These are phyloP conservation scores for Tamandua tetradactyla DNA, from an alignment of 2,797 vertebrate species.

Conservation along the genomic window DNA sequence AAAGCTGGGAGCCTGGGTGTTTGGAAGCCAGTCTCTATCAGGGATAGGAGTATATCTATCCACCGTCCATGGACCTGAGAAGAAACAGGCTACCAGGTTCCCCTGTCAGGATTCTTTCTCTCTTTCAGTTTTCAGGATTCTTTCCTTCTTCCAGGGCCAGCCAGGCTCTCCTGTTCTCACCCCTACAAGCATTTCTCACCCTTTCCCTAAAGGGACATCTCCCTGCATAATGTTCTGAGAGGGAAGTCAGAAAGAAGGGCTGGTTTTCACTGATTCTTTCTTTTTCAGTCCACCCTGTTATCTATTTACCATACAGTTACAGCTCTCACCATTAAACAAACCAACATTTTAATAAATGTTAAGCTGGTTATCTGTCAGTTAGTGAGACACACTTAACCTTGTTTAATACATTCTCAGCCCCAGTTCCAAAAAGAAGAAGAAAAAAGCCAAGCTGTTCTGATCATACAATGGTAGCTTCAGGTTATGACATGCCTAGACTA, in stretches of 20 bases:
- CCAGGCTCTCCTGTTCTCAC: background rate
- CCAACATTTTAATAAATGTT: background rate
- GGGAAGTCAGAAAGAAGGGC: background rate
- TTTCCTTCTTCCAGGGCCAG: no score
- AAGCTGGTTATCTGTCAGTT: background rate
- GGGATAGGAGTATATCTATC: background rate
- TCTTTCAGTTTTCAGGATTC: background rate
- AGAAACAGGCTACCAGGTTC: background rate
- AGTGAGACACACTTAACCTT: background rate
- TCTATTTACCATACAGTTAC: background rate
- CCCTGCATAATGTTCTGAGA: background rate
- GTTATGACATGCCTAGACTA: background rate
- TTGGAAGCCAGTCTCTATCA: background rate
- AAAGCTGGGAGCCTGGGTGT: background rate
- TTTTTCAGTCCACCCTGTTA: background rate
- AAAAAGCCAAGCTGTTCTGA: no score
- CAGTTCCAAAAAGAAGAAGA: no score
- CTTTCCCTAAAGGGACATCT: background rate
- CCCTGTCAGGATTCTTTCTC: background rate
- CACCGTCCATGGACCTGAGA: rapidly evolving
- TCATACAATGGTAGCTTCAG: background rate
- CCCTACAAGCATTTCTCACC: background rate
- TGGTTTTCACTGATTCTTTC: background rate
- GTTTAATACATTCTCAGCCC: background rate
- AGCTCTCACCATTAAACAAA: background rate